Evolutionary conservation across 2,113 vertebrate species (phyloP).

Genomic region (Paralichthys olivaceus): DNA sequence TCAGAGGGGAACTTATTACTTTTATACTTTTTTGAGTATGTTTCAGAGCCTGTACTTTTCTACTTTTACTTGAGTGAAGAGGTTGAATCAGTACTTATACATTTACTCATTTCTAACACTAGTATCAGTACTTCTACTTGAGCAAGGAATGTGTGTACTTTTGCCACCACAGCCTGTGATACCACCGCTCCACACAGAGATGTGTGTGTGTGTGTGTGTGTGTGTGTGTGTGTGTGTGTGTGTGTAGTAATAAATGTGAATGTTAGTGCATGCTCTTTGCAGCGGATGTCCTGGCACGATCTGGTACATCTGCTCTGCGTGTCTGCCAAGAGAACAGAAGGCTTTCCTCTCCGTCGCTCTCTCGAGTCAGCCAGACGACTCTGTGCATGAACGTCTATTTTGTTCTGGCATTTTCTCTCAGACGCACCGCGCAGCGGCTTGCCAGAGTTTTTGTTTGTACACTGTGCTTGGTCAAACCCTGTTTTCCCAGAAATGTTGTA

Average conservation of each 20-base stretch:
- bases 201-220: neutral
- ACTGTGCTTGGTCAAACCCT: conserved; percentile 55
- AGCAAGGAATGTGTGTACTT: too few species aligned
- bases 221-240: neutral
- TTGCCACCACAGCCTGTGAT: too few species aligned
- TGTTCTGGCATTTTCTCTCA: conserved; percentile 28
- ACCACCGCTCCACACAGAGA: too few species aligned
- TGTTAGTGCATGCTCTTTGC: conserved; percentile 45
- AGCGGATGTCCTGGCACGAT: conserved; percentile 48
- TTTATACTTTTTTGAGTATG: too few species aligned
- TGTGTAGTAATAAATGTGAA: conserved; percentile 52
- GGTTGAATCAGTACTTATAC: too few species aligned
- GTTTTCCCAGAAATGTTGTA: conserved; percentile 64
- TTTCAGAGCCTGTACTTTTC: too few species aligned
- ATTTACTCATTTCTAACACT: too few species aligned
- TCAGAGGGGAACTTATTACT: too few species aligned
- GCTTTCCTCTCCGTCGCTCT: conserved; percentile 56
- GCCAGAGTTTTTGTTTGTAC: conserved; percentile 60
- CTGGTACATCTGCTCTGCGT: conserved; percentile 47
- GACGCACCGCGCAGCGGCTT: conserved; percentile 16
- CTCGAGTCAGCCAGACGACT: conserved; percentile 26
- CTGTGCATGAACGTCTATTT: conserved; percentile 53
- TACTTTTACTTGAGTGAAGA: too few species aligned
- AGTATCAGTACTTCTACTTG: too few species aligned
- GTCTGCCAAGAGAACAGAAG: conserved; percentile 59